A percentile compares a stretch with the other conserved stretches of the same genome.
Evolutionary conservation across 2,113 vertebrate genomes (phyloP).

Genomic region (Paraplagusia blochii): DNA sequence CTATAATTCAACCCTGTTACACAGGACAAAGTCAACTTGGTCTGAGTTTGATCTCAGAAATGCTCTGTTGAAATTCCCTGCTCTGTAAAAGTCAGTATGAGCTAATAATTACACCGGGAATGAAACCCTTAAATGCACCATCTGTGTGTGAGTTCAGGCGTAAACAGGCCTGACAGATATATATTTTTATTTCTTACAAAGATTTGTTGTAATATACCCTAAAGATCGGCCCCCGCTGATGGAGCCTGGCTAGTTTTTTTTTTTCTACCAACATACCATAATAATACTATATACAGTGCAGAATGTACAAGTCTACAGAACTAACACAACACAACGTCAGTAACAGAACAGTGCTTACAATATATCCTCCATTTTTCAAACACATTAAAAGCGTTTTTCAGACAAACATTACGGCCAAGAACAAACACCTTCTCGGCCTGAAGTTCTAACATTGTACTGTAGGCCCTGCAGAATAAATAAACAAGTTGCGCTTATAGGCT

Average conservation of each 20-base stretch:
- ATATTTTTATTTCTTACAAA: constrained; percentile 80
- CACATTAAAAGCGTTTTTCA: constrained; percentile 73
- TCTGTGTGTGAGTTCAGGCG: constrained; percentile 51
- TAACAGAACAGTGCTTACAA: constrained; percentile 76
- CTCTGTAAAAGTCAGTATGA: too few relatives aligned
- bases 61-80: too few relatives aligned
- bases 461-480: constrained; percentile 89
- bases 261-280: constrained; percentile 68
- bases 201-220: constrained; percentile 80
- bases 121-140: constrained; percentile 32
- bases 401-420: constrained; percentile 99
- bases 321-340: constrained; percentile 58
- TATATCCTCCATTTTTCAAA: constrained; percentile 73
- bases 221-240: constrained; percentile 53
- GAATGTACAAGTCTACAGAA: constrained; percentile 76
- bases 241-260: constrained; percentile 72
- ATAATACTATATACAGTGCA: constrained; percentile 89
- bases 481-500: constrained; percentile 81
- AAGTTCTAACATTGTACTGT: constrained; percentile 73
- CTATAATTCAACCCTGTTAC: too few relatives aligned
- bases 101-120: not conserved
- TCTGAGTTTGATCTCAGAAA: too few relatives aligned
- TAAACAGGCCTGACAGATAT: constrained; percentile 64
- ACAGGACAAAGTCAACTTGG: too few relatives aligned
- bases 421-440: constrained; percentile 73